These are phyloP conservation scores for Uloborus diversus DNA, from an alignment of 1,140 invertebrate species.

Conservation along the genomic window DNA sequence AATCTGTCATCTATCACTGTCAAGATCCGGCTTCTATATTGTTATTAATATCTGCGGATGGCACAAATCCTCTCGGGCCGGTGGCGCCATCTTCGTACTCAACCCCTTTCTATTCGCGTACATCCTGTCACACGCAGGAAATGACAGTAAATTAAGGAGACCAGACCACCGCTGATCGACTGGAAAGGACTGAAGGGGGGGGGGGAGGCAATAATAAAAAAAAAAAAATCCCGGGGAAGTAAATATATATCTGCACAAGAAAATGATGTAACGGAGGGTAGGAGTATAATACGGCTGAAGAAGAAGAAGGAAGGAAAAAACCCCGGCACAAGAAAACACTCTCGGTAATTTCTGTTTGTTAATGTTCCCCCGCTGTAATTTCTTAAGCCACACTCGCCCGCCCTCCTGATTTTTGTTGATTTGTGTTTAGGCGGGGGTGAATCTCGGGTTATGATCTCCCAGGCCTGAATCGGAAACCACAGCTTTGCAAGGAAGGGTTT, in stretches of 20 bases:
- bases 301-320: conserved; percentile 2
- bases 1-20: conserved; percentile 54
- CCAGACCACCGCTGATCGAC: conserved; percentile 50
- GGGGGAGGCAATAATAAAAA: not conserved
- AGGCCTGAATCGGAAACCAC: too few species aligned
- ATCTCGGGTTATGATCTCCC: too few species aligned
- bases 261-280: not conserved
- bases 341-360: conserved; percentile 51
- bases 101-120: conserved; percentile 16
- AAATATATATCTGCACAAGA: conserved; percentile 7
- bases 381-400: not conserved
- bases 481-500: too few species aligned
- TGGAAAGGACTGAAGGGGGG: conserved; percentile 18
- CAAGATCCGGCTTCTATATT: conserved; percentile 53
- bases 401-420: not conserved
- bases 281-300: conserved; percentile 5
- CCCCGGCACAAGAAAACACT: conserved; percentile 16
- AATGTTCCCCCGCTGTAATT: conserved; percentile 27
- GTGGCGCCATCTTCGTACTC: conserved; percentile 32
- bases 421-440: not conserved
- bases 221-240: not conserved
- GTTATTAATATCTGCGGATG: conserved; percentile 55
- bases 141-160: conserved; percentile 54
- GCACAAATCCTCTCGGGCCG: conserved; percentile 7
- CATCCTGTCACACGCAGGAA: conserved; percentile 50